Evolutionary conservation across 2,113 vertebrate species (phyloP).

Genomic region (Lichenostomus cassidix): DNA sequence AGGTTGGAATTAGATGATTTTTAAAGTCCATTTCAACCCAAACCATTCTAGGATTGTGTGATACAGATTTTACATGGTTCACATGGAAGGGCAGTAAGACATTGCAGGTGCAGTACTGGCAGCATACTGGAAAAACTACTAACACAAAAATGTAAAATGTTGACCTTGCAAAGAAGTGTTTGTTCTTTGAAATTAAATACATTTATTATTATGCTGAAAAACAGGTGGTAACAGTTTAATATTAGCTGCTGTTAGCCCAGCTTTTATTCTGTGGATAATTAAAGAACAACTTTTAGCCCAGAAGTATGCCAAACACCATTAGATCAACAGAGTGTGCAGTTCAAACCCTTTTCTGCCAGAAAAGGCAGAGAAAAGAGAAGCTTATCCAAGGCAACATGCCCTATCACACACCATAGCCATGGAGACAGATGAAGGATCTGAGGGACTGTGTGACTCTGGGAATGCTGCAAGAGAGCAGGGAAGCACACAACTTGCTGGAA

Average conservation of each 20-base stretch:
- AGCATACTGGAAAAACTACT: background rate
- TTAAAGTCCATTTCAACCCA: background rate
- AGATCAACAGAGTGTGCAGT: background rate
- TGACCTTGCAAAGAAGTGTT: background rate
- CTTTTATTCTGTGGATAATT: background rate
- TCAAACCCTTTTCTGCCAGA: background rate
- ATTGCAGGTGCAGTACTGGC: background rate
- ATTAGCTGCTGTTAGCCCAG: background rate
- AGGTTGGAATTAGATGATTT: background rate
- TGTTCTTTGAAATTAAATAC: background rate
- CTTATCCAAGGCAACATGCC: background rate
- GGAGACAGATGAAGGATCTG: background rate
- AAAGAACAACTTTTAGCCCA: background rate
- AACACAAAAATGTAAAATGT: background rate
- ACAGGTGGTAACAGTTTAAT: background rate
- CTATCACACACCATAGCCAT: background rate
- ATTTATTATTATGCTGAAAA: background rate
- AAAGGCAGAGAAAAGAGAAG: background rate
- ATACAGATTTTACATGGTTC: background rate
- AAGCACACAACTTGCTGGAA: background rate
- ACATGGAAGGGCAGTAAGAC: background rate
- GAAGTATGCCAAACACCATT: background rate
- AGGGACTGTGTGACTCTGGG: background rate
- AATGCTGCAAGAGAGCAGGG: background rate
- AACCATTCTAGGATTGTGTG: background rate